These are phyloP conservation scores for Acinonyx jubatus DNA, from an alignment of 2,113 vertebrate genomes.

Conservation along the genomic window DNA sequence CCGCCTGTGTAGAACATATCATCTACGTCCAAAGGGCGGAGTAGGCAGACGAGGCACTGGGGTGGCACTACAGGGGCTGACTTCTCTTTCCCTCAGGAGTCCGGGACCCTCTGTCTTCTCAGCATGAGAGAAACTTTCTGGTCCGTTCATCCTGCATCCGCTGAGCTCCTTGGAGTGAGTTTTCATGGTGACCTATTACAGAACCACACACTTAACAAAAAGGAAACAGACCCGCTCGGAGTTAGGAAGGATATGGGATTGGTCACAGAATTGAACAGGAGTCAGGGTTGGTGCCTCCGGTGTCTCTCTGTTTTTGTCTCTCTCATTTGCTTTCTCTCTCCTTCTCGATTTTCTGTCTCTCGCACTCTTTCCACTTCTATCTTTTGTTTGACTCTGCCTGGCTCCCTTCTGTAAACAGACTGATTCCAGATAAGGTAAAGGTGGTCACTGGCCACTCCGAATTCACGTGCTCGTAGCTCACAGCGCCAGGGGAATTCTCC, in stretches of 20 bases:
- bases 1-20: neutral
- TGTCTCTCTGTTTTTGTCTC: neutral
- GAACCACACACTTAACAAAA: neutral
- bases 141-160: neutral
- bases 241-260: neutral
- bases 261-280: neutral
- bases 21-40: neutral
- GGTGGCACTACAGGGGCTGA: neutral
- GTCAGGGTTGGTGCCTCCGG: neutral
- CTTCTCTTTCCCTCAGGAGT: neutral
- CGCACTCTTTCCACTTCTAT: neutral
- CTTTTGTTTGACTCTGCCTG: neutral
- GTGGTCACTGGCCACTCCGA: neutral
- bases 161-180: neutral
- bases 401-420: neutral
- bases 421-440: neutral
- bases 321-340: neutral
- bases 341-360: neutral
- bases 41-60: neutral
- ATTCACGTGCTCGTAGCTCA: neutral
- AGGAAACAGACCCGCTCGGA: neutral
- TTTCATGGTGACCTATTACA: neutral
- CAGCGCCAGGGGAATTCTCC: neutral
- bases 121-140: neutral
- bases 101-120: neutral